Conservation (phyloP, 1,140 invertebrate species). For the Vollenhovia emeryi region DNA sequence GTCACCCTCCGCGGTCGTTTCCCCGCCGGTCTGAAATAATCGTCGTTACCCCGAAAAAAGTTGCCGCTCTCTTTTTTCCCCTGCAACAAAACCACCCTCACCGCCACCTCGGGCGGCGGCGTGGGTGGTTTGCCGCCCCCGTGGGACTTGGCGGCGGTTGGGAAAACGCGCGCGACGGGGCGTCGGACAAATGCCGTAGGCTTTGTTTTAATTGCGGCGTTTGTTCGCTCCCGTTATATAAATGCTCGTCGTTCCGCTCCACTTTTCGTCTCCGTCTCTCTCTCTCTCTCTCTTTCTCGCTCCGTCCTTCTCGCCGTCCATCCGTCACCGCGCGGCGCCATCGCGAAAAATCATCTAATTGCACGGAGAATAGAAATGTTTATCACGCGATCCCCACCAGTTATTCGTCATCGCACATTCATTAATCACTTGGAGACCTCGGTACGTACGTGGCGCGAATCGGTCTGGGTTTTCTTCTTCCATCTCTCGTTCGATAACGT, state of each 20-base stretch:
- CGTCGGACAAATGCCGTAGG: conserved; percentile 69
- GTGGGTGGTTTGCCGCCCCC: conserved; percentile 36
- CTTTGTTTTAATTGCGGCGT: conserved; percentile 76
- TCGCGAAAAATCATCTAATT: conserved; percentile 29
- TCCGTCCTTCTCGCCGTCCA: neutral
- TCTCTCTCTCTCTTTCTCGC: neutral
- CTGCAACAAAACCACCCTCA: conserved; percentile 31
- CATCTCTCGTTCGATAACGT: conserved; percentile 56
- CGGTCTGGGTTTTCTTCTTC: conserved; percentile 39
- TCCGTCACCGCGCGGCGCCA: neutral
- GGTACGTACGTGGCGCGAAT: neutral
- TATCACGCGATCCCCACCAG: neutral
- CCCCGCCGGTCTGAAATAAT: conserved; percentile 38
- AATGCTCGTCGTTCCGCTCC: conserved; percentile 25
- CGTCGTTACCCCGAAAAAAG: conserved; percentile 42
- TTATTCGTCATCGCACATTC: conserved; percentile 1
- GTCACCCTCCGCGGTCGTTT: neutral
- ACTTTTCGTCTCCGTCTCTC: neutral
- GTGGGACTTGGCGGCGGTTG: conserved; percentile 49
- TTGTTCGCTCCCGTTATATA: conserved; percentile 66
- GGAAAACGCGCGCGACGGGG: conserved; percentile 38
- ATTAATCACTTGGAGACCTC: conserved; percentile 33
- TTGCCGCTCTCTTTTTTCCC: conserved; percentile 29
- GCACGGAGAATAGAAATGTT: conserved; percentile 3
- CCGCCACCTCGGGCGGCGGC: conserved; percentile 39